Evolutionary conservation across 2,797 vertebrate species (phyloP), one percentile per base, ranked within the genome.

Genomic region (Chiloscyllium punctatum): DNA sequence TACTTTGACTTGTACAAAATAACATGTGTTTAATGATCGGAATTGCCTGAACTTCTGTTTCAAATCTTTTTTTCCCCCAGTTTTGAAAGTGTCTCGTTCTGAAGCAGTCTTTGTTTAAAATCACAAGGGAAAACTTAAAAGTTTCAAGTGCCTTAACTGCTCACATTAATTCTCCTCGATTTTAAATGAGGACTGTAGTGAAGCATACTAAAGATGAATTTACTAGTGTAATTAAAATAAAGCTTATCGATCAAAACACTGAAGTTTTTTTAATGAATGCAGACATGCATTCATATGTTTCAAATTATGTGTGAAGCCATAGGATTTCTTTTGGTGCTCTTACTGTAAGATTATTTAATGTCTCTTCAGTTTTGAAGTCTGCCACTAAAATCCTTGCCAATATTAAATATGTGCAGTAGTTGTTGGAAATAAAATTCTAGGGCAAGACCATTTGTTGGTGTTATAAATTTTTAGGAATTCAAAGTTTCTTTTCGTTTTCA

Each of bases 121-220:
- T 77, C 94, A 95, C 94, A 95, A 53, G 94, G 94, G 94, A 77
- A 74, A 95, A 77, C 69, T 95, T 95, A 95, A 95, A 95, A 95
- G 94, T 77, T 77, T 77, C 94, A 95, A 95, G 51, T 77, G 94
- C 71, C 42, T 2, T 95, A 94, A 72, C 94, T 72, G 69, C 69
- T 53, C 48, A 95, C 71, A 95, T 51, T 74, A 95, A 95, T 77
- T 95, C 94, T 33, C 27, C 27, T 53, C 71, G 15, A 53, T 72
- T 95, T 95, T 95, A 95, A 95, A 74, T 77, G 51, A 95, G 94
- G 94, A 77, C 94, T 95, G 71, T 77, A 51, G 94, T 77, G 94
- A 95, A 77, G 42, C 71, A 77, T 33, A 95, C 69, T 77, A 72
- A 74, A 95, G 94, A 95, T 95, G 71, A 95, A 95, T 95, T 95